Evolutionary conservation across 2,888 invertebrate species (phyloP).

Genomic region (Gymnoscelis rufifasciata): DNA sequence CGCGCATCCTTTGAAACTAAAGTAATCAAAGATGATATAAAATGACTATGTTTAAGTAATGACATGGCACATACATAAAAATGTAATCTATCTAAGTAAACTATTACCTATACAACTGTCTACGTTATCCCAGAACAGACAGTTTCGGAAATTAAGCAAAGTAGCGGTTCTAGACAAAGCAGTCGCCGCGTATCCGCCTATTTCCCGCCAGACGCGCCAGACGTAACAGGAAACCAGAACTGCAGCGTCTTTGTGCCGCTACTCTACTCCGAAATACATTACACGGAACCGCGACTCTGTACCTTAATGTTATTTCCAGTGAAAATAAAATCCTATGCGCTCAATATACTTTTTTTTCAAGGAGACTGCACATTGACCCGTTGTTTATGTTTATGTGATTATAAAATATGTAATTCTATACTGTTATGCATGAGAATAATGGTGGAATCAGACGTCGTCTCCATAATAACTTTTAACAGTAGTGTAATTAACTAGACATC

Average conservation of each 20-base stretch:
- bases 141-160: constrained; percentile 40
- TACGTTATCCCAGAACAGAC: constrained; percentile 21
- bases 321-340: no score
- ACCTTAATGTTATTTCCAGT: constrained; percentile 4
- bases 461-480: no score
- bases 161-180: constrained; percentile 53
- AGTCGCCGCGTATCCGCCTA: constrained; percentile 54
- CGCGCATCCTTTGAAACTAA: no score
- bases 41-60: no score
- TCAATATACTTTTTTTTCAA: no score
- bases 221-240: constrained; percentile 56
- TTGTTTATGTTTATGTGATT: no score
- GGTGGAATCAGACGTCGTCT: no score
- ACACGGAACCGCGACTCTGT: constrained; percentile 12
- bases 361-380: no score
- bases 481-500: no score
- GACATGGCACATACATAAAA: neutral
- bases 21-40: no score
- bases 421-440: no score
- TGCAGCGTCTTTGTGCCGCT: constrained; percentile 41
- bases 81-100: neutral
- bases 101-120: constrained; percentile 2
- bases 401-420: no score
- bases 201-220: constrained; percentile 71
- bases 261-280: constrained; percentile 22